Evolutionary conservation across 2,888 invertebrate species (phyloP), one percentile per base, ranked within the genome.

Genomic region (Argyra leucocephala): DNA sequence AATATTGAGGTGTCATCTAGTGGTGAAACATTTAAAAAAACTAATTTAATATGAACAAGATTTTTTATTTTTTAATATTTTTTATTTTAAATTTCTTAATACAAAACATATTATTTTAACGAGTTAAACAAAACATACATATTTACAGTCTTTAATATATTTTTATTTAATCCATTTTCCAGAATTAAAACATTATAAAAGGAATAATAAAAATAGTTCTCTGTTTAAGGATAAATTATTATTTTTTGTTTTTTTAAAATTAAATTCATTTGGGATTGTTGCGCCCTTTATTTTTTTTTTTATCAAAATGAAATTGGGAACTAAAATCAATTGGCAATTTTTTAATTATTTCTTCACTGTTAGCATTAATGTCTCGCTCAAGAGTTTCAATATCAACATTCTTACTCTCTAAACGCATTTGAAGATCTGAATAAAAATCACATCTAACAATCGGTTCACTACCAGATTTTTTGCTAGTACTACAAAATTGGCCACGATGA

Each of bases 361-460:
- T 66, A 23, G 76, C 73, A 69, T 75, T 77, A 9, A 78, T 69
- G 67, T 78, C 78, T n/a, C 75, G 71, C 62, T 78, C 78, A 18
- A 78, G 70, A 1, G 76, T 72, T 67, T 79, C 78, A 36, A 77
- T 76, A 58, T 78, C 78, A 6, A 76, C 75, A 22, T 76, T 76
- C 67, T 77, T 76, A 67, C 76, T 77, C 67, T 78, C 78, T 36
- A 79, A 69, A 22, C 76, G 75, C 75, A 79, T 76, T 70, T 80
- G 79, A 66, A 80, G 72, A 60, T 79, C 80, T 1, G 78, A 77
- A 59, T 78, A 77, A 66, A 79, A 80, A 73, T 79, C 80, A 68
- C 79, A 79, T 68, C 78, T 77, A 9, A 79, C 68, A 23, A 79
- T 75, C 0, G 78, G 77, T 67, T 78, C 76, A 12, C 75, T 74